Conservation (phyloP, 2,797 vertebrate species). For the Hozukius guyotensis region DNA sequence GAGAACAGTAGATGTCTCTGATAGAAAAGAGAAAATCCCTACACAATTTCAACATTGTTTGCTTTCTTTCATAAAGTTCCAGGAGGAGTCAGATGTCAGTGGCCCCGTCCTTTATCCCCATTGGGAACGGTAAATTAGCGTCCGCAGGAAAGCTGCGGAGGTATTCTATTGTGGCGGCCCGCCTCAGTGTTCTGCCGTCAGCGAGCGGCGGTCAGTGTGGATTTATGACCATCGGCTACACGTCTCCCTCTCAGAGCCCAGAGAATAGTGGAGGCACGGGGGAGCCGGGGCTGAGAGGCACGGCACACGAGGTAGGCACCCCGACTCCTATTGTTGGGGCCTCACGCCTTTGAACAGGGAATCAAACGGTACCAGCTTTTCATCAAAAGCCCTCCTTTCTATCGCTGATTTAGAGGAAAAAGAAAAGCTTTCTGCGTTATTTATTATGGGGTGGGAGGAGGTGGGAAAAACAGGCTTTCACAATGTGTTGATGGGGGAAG, state of each 20-base stretch:
- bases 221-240: constrained; percentile 83
- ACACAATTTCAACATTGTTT: constrained; percentile 85
- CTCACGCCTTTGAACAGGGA: constrained; percentile 87
- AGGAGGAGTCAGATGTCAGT: constrained; percentile 83
- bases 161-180: constrained; percentile 73
- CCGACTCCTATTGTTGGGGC: constrained; percentile 83
- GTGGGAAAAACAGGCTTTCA: constrained; percentile 81
- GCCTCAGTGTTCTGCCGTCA: constrained; percentile 71
- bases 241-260: constrained; percentile 70
- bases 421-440: constrained; percentile 92
- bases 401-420: constrained; percentile 70
- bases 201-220: constrained; percentile 75
- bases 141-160: constrained; percentile 72
- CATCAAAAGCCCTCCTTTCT: constrained; percentile 87
- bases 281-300: constrained; percentile 53
- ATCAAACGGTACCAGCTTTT: constrained; percentile 93
- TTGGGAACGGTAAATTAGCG: constrained; percentile 81
- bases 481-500: constrained; percentile 86
- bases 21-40: constrained; percentile 76
- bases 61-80: constrained; percentile 81
- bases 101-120: constrained; percentile 76
- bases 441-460: constrained; percentile 82
- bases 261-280: constrained; percentile 66
- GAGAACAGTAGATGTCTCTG: constrained; percentile 75
- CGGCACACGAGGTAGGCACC: constrained; percentile 85